Base-by-base conservation (phyloP, 2,113 vertebrate genomes). In the Neogale vison region DNA sequence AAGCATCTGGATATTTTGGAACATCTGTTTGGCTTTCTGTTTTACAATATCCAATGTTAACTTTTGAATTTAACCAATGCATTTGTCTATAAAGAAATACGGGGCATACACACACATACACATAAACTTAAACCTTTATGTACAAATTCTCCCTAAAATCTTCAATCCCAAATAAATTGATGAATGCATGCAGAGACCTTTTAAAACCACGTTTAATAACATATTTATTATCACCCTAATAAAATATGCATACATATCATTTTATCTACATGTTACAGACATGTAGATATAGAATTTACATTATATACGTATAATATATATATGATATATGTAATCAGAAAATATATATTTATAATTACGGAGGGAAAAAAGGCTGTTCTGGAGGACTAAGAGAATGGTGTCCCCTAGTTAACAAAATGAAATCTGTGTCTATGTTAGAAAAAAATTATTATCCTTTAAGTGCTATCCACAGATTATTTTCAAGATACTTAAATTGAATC, bases 1-100 rank as follows among this genome's bases (percentile, higher is more conserved):
- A 88, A 80, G 1, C 74, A 90, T 83, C 69, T 88, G 61, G 84
- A 93, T 88, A 74, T 96, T 94, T 88, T 83, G 13, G 3, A 96
- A 84, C 76, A 90, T 74, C 81, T 94, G 76, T 31, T 84, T 95
- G 42, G 4, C 15, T 90, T 85, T 79, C 72, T 91, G 69, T 52
- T 96, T 88, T 87, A 42, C 14, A 92, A 77, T 18, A 83, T 39
- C 6, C 11, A 65, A 17, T 90, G 89, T 84, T 52, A 81, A 89
- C 20, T 89, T 88, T 88, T 69, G 17, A 74, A 31, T 84, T 96
- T 96, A 93, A 39, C 18, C 4, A 71, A 50, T 15, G 1, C 12
- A 77, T 82, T 90, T 90, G 8, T 57, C 11, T 31, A 24, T 24
- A 36, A 69, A 69, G 67, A 69, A 69, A 69, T 83, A 81, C 17